These are phyloP conservation scores for Hippocampus abdominalis DNA, from an alignment of 2,113 vertebrate genomes.

Conservation along the genomic window DNA sequence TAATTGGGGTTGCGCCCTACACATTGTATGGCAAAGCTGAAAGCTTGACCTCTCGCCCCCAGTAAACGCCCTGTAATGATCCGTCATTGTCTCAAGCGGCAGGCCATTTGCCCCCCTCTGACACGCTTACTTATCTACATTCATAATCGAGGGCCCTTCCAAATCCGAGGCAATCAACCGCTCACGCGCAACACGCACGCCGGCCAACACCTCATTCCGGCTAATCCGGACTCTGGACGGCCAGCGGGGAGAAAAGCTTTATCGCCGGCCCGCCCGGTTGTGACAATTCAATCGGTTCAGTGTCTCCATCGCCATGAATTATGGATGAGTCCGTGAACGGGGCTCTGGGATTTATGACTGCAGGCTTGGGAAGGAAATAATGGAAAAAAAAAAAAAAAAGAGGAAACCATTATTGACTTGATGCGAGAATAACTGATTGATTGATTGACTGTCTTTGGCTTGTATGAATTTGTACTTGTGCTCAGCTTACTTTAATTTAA, in stretches of 20 bases:
- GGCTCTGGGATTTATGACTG: constrained; percentile 36
- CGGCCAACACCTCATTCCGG: constrained; percentile 21
- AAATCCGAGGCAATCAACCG: constrained; percentile 14
- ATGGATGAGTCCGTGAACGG: constrained; percentile 46
- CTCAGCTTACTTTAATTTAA: neutral
- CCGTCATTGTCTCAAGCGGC: constrained; percentile 8
- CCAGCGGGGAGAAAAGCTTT: constrained; percentile 9
- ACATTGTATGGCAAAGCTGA: neutral
- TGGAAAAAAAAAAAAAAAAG: constrained; percentile 26
- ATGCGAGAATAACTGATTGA: constrained; percentile 34
- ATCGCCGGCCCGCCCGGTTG: constrained; percentile 18
- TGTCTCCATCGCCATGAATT: constrained; percentile 47
- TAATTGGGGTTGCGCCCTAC: neutral
- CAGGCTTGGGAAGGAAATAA: constrained; percentile 21
- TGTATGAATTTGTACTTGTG: neutral
- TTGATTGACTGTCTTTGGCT: constrained; percentile 25
- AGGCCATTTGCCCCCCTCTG: constrained; percentile 19
- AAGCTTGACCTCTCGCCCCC: constrained; percentile 6
- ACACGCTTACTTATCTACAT: constrained; percentile 23
- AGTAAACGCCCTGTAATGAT: neutral
- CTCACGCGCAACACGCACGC: neutral
- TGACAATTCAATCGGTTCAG: constrained; percentile 55
- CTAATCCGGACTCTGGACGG: neutral
- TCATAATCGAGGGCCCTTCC: constrained; percentile 19
- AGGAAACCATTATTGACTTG: constrained; percentile 41